Base-by-base conservation (phyloP, 92 coral and sea anemone species). In the Desmophyllum pertusum region DNA sequence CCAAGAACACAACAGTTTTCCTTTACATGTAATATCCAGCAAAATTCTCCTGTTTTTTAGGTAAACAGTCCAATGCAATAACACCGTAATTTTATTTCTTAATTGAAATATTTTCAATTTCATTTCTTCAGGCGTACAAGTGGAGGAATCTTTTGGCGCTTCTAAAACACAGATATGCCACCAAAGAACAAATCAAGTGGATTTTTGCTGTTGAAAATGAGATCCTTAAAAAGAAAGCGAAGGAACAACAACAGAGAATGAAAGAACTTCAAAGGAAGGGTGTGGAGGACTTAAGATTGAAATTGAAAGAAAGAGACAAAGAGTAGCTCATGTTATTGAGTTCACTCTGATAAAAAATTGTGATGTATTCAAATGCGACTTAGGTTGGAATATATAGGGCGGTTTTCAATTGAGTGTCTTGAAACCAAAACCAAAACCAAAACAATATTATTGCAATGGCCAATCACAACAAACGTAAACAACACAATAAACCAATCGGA, bases 111-210 rank as follows among this genome's bases (percentile, higher is more conserved):
- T 29, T 29, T 31, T 52, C 62, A 38, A 14, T 36, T 80, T 76
- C 73, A 23, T 78, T 73, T 75, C 15, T 55, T 46, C 62, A 96
- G 99, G 55, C 95, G 99, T 10, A 96, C 99, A 37, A 96, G 98
- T 89, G 99, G 99, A 51, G 99, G 99, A 1, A 90, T 96, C n/a
- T 96, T 96, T 70, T 96, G 38, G 33, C 75, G 40, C 83, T 96
- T 65, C 79, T 96, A 30, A 96, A 96, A 73, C 48, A 88, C 57
- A 91, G 90, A 30, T 96, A 89, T 81, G 95, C 93, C 25, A 85
- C 94, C 48, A 91, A 92, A 46, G 95, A 92, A 77, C 96, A 96
- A 79, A 69, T 86, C 52, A 96, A 94, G 77, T 88, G 92, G 84
- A 94, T 96, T 48, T 94, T 88, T 85, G 92, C 94, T 25, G 87